Evolutionary conservation across 2,113 vertebrate species (phyloP).

Genomic region (Xiphophorus maculatus): DNA sequence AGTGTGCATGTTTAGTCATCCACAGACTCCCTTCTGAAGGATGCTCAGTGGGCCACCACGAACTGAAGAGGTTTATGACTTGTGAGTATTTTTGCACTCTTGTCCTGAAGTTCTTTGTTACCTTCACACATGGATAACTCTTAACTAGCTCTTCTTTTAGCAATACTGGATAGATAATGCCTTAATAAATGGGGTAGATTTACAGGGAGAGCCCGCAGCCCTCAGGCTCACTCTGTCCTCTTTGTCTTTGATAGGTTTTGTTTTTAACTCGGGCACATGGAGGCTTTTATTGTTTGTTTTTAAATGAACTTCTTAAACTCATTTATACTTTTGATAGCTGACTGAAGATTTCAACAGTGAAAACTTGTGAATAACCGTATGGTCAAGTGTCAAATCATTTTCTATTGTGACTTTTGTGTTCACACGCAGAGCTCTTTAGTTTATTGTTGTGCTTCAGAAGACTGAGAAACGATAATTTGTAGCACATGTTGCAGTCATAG

Average conservation of each 20-base stretch:
- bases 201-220: constrained; percentile 49
- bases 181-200: constrained; percentile 71
- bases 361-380: constrained; percentile 64
- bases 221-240: constrained; percentile 45
- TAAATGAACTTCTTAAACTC: constrained; percentile 42
- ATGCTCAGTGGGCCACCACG: constrained; percentile 45
- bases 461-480: constrained; percentile 35
- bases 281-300: constrained; percentile 16
- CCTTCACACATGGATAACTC: constrained; percentile 40
- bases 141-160: constrained; percentile 72
- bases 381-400: constrained; percentile 66
- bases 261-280: constrained; percentile 58
- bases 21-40: constrained; percentile 51
- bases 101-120: constrained; percentile 53
- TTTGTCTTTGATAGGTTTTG: constrained; percentile 49
- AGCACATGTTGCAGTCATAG: constrained; percentile 34
- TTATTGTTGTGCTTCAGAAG: constrained; percentile 56
- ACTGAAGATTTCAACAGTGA: constrained; percentile 55
- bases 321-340: constrained; percentile 72
- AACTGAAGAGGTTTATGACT: constrained; percentile 57
- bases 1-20: constrained; percentile 66
- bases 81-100: constrained; percentile 72
- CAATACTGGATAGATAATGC: constrained; percentile 79
- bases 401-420: constrained; percentile 65
- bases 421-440: constrained; percentile 49